Evolutionary conservation across 1,140 invertebrate species (phyloP).

Genomic region (Homarus americanus): DNA sequence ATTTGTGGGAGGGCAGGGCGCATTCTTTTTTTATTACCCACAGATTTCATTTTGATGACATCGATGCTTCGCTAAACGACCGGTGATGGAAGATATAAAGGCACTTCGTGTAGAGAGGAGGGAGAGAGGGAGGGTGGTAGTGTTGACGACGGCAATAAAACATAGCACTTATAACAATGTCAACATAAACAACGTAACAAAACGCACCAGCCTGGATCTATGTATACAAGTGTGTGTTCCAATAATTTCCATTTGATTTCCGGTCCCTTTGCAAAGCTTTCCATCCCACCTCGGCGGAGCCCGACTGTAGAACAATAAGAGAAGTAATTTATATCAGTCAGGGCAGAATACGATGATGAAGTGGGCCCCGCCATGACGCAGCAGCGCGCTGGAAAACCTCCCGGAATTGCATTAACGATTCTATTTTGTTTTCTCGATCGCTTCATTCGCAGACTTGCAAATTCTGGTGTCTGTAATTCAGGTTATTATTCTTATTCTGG

Average conservation of each 20-base stretch:
- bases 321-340: slow-evolving; percentile 70
- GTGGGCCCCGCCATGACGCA: slow-evolving; percentile 54
- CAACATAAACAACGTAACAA: not conserved
- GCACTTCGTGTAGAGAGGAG: not conserved
- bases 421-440: slow-evolving; percentile 66
- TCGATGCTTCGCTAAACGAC: not conserved
- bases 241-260: slow-evolving; percentile 64
- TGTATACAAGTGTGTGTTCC: slow-evolving; percentile 14
- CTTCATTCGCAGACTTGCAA: slow-evolving; percentile 42
- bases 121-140: no score
- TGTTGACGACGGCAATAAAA: not conserved
- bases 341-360: slow-evolving; percentile 62
- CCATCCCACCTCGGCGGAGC: slow-evolving; percentile 52
- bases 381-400: slow-evolving; percentile 42
- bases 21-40: slow-evolving; percentile 15
- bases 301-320: slow-evolving; percentile 65
- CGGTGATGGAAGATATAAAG: not conserved
- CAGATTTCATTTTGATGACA: slow-evolving; percentile 13
- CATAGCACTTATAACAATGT: not conserved
- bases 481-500: slow-evolving; percentile 40
- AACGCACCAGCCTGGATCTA: not conserved
- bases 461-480: slow-evolving; percentile 38
- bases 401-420: slow-evolving; percentile 59
- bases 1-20: slow-evolving; percentile 26
- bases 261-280: slow-evolving; percentile 47